Evolutionary conservation across 2,888 invertebrate genomes (phyloP).

Genomic region (Teinopalpus imperialis): DNA sequence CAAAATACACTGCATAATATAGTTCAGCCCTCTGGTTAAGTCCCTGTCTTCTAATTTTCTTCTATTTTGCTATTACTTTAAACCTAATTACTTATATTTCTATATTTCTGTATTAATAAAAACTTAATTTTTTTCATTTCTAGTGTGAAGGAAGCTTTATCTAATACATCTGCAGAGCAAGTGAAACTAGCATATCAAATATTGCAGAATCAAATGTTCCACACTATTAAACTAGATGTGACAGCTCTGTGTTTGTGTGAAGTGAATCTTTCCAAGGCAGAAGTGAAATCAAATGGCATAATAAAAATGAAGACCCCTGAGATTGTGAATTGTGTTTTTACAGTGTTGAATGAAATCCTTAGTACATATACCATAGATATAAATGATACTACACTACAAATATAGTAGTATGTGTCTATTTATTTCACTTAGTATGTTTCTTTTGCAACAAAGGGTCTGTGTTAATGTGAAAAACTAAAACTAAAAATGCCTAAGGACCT

Average conservation of each 20-base stretch:
- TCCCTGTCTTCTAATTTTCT: too few species aligned
- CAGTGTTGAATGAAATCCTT: constrained; percentile 58
- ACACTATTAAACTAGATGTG: constrained; percentile 55
- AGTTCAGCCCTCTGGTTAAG: too few species aligned
- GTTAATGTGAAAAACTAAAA: too few species aligned
- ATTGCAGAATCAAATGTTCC: constrained; percentile 63
- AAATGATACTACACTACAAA: neutral
- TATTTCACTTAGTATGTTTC: too few species aligned
- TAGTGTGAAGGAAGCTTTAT: constrained; percentile 54
- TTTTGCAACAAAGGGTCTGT: too few species aligned
- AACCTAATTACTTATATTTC: too few species aligned
- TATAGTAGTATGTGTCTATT: too few species aligned
- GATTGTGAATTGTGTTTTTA: constrained; percentile 62
- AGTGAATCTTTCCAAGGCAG: constrained; percentile 59
- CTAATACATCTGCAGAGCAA: constrained; percentile 47
- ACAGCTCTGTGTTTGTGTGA: constrained; percentile 57
- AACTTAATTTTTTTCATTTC: constrained; percentile 38
- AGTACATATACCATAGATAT: constrained; percentile 2
- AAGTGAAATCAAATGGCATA: constrained; percentile 57
- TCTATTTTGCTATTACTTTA: too few species aligned
- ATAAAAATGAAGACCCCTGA: constrained; percentile 71
- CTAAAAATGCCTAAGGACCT: too few species aligned
- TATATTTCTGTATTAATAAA: too few species aligned
- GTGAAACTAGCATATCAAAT: constrained; percentile 54
- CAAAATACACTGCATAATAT: too few species aligned